phyloP scores from a whole-genome alignment of 2,888 invertebrate genomes.

The Glyphotaelius pellucidus region DNA sequence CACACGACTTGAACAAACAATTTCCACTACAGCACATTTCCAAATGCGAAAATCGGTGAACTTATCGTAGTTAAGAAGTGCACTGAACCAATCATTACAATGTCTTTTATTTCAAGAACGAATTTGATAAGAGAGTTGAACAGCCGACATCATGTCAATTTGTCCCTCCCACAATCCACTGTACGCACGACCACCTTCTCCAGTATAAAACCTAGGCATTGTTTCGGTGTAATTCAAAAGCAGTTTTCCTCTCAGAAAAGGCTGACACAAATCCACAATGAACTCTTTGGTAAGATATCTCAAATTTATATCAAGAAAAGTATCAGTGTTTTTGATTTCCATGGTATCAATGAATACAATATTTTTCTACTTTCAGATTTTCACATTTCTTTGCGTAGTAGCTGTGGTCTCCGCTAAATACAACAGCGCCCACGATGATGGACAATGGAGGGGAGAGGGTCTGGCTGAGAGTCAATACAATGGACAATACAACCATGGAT shows the following conservation, averaged over 20 bases:
- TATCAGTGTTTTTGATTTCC: neutral
- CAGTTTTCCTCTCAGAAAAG: conserved; percentile 62
- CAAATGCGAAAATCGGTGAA: neutral
- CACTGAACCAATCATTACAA: neutral
- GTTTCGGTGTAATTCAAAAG: conserved; percentile 38
- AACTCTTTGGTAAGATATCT: conserved; percentile 6
- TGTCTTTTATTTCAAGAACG: neutral
- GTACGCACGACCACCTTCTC: neutral
- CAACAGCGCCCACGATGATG: conserved; percentile 36
- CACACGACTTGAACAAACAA: neutral
- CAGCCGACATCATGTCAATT: neutral
- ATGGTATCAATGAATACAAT: conserved; percentile 77
- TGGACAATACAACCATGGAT: conserved; percentile 54
- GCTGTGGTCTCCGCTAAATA: conserved; percentile 47
- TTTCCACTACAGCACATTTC: neutral
- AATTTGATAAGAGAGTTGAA: conserved; percentile 5
- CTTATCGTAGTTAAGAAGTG: neutral
- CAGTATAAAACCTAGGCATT: conserved; percentile 13
- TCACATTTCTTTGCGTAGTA: conserved; percentile 58
- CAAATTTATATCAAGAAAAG: neutral
- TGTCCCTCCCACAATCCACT: neutral
- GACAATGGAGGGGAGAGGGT: conserved; percentile 58
- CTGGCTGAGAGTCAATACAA: conserved; percentile 53
- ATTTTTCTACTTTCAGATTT: conserved; percentile 68
- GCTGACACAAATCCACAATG: conserved; percentile 51